phyloP scores from a whole-genome alignment of 2,113 vertebrate genomes.

The Rafetus swinhoei region DNA sequence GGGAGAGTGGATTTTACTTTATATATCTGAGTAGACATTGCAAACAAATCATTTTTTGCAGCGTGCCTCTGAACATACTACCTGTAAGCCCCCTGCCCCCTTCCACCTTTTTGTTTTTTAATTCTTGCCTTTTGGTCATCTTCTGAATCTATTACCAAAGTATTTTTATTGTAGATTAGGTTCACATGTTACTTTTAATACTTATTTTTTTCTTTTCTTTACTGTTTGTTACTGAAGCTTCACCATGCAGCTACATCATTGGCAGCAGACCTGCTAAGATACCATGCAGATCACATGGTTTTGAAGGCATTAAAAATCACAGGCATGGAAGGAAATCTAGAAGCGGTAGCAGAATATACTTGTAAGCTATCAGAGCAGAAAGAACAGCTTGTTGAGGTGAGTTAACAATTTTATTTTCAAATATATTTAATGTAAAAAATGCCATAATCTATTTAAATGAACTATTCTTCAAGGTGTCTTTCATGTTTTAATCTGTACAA shows the following conservation, averaged over 20 bases:
- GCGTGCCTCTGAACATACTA: neutral
- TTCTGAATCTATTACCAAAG: neutral
- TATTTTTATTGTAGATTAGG: neutral
- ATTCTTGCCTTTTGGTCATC: neutral
- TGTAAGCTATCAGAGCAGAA: slow-evolving; percentile 95
- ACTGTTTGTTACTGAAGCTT: slow-evolving; percentile 79
- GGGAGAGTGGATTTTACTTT: neutral
- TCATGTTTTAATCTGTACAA: neutral
- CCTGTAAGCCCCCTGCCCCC: neutral
- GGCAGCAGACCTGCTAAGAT: slow-evolving; percentile 89
- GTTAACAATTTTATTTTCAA: slow-evolving; percentile 29
- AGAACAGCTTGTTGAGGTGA: slow-evolving; percentile 95
- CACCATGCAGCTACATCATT: slow-evolving; percentile 88
- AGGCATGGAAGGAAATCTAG: slow-evolving; percentile 93
- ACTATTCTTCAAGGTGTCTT: neutral
- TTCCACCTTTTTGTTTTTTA: neutral
- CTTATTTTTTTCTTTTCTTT: neutral
- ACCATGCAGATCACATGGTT: slow-evolving; percentile 89
- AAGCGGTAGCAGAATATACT: slow-evolving; percentile 90
- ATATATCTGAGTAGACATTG: neutral
- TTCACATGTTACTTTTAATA: neutral
- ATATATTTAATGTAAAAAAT: neutral
- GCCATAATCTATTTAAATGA: neutral
- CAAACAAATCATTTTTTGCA: neutral
- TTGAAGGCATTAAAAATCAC: slow-evolving; percentile 90